A percentile compares a stretch with the other conserved stretches of the same genome.
Evolutionary conservation across 2,113 vertebrate genomes (phyloP).

Genomic region (Myotis yumanensis): DNA sequence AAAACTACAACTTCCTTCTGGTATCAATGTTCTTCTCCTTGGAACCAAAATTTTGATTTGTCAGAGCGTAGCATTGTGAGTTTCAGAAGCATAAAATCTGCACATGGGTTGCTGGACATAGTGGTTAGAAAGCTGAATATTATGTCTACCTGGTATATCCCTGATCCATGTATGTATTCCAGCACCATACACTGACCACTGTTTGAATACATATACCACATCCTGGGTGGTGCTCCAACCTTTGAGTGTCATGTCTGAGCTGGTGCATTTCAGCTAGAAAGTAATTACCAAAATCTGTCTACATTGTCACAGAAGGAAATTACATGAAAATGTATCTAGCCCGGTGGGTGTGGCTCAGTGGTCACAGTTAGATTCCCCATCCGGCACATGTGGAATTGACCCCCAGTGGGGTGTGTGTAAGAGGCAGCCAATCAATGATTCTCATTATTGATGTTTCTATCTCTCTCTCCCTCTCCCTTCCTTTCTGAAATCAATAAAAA

Average conservation of each 20-base stretch:
- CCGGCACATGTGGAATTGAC: too few species aligned
- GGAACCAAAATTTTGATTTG: not conserved
- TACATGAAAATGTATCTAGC: not conserved
- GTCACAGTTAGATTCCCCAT: too few species aligned
- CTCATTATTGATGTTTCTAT: too few species aligned
- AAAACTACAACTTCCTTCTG: too few species aligned
- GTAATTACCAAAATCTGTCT: not conserved
- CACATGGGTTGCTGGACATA: not conserved
- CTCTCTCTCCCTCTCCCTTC: too few species aligned
- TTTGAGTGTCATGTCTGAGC: not conserved
- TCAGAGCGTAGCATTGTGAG: not conserved
- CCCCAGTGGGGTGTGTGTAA: too few species aligned
- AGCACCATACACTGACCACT: not conserved
- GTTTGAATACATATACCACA: not conserved
- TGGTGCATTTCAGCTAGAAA: not conserved
- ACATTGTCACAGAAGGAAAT: not conserved
- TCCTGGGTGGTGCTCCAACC: not conserved
- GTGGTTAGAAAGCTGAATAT: not conserved
- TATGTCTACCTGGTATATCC: not conserved
- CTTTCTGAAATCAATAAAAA: too few species aligned
- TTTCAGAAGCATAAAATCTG: not conserved
- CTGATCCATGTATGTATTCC: too few species aligned
- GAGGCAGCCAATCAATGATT: too few species aligned
- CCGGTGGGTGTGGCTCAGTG: too few species aligned
- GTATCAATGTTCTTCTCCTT: not conserved